phyloP scores from a whole-genome alignment of 2,888 invertebrate species.

The Nasonovia ribisnigri region DNA sequence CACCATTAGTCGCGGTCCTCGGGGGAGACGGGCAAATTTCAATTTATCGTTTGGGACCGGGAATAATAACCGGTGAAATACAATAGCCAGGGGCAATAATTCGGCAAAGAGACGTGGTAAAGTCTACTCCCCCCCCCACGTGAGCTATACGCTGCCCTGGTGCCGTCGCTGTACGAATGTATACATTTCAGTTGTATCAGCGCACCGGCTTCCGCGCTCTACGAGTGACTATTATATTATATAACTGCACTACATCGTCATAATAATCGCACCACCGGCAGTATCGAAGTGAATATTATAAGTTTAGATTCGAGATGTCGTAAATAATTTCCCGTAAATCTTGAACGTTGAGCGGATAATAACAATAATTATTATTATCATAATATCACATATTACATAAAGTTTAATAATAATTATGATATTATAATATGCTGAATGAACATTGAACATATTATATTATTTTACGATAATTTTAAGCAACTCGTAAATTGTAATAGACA shows the following conservation, averaged over 20 bases:
- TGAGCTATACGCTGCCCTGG: neutral
- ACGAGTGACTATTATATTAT: neutral
- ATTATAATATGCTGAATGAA: neutral
- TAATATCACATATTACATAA: neutral
- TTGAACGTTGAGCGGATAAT: neutral
- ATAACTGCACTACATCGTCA: neutral
- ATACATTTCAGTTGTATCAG: neutral
- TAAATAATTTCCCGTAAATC: neutral
- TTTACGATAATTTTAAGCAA: neutral
- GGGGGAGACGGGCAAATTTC: slow-evolving; percentile 52
- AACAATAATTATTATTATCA: neutral
- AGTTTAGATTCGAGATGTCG: neutral
- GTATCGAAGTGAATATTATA: neutral
- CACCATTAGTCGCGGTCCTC: slow-evolving; percentile 57
- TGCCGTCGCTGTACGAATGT: neutral
- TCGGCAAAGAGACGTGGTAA: slow-evolving; percentile 7
- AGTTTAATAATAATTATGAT: no score
- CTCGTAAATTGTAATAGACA: neutral
- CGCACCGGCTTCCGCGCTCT: neutral
- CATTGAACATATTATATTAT: neutral
- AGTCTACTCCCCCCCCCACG: neutral
- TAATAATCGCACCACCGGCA: neutral
- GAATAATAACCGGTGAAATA: slow-evolving; percentile 64
- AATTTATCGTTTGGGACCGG: slow-evolving; percentile 54
- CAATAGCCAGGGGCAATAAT: slow-evolving; percentile 49